A percentile compares a stretch with the other conserved stretches of the same genome.
Conservation (phyloP, 2,113 vertebrate genomes). For the Passer montanus region DNA sequence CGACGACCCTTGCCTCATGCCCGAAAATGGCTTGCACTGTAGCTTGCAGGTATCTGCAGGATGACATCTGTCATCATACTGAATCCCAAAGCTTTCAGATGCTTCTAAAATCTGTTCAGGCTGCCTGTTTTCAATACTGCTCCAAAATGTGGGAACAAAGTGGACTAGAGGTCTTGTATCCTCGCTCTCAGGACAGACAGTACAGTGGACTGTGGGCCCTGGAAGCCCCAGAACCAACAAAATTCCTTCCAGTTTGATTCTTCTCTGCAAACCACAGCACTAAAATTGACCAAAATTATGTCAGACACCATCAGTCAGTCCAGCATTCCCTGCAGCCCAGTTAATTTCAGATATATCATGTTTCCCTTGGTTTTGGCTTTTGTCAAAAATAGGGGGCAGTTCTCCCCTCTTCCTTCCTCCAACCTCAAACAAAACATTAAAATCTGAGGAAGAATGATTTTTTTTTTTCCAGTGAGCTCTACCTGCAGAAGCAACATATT, state of each 20-base stretch:
- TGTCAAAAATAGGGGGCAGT: conserved; percentile 11
- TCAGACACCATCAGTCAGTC: conserved; percentile 13
- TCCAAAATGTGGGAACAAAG: background rate
- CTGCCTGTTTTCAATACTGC: background rate
- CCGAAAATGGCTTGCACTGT: background rate
- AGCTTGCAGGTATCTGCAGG: background rate
- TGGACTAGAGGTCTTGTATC: background rate
- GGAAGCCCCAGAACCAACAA: background rate
- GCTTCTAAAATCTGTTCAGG: background rate
- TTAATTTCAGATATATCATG: background rate
- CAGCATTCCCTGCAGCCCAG: background rate
- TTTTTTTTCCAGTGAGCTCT: conserved; percentile 26
- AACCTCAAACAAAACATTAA: conserved; percentile 43
- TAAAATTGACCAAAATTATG: conserved; percentile 27
- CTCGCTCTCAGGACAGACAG: background rate
- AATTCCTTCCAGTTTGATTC: background rate
- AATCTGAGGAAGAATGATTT: background rate
- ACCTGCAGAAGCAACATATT: background rate
- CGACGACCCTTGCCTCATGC: background rate
- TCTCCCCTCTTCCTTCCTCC: conserved; percentile 32
- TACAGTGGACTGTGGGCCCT: background rate
- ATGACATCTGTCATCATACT: background rate
- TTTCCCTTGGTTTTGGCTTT: conserved; percentile 49
- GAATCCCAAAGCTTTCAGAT: background rate
- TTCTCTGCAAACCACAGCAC: background rate